Evolutionary conservation across 2,888 invertebrate species (phyloP), one percentile per base, ranked within the genome.

Genomic region (Lottia scabra): DNA sequence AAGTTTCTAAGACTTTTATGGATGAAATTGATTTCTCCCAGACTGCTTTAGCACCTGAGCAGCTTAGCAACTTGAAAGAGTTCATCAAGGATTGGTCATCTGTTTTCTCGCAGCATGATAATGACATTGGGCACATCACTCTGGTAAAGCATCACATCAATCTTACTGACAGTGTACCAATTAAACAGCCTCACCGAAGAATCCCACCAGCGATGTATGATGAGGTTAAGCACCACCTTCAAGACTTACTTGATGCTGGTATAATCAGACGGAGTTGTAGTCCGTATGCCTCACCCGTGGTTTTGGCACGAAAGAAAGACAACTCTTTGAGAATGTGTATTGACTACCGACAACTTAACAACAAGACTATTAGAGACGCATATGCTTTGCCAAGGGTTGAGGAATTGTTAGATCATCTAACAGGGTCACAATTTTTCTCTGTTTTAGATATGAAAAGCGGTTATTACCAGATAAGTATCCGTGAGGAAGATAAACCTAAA

Each of bases 241-340:
- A 48, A 1, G 48, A 48, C 48, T 48, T 48, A 15, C 5, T 48
- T 5, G 48, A 48, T 5, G 48, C 48, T 48, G 48, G 48, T 48
- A 48, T 48, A n/a, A 48, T 48, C 48, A 15, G n/a, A 12, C 48
- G 48, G 5, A 48, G 48, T 12, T 48, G 48, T 5, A 30, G 30
- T 30, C 30, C 30, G 5, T 30, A 30, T 30, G 30, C 30, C 5
- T 30, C 30, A 30, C 48, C 48, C 5, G n/a, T 48, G n/a, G 63
- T 72, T 19, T n/a, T 72, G 16, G 68, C 70, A 15, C n/a, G 67
- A 10, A 71, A 71, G 19, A 71, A 70, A 38, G 64, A 66, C 23
- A 30, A 27, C 15, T 30, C 19, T 5, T 44, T 72, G 15, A 15
- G 72, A 19, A 19, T 69, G 16, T 72, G 72, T 43, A 43, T 68